Evolutionary conservation across 2,113 vertebrate species (phyloP).

Genomic region (Eulemur macaco): DNA sequence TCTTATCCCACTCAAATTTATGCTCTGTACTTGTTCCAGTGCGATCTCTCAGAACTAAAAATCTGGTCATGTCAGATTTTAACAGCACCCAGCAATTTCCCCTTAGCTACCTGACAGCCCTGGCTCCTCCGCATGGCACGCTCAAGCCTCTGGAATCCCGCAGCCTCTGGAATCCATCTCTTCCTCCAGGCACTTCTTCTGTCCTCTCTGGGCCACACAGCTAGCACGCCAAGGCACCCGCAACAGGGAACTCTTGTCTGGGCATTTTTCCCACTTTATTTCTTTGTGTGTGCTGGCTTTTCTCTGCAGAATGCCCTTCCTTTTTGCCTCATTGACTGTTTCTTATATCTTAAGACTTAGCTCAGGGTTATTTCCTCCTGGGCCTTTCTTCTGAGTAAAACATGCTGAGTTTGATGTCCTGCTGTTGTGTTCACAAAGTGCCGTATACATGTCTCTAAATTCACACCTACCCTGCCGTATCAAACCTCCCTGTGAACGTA

Average conservation of each 20-base stretch:
- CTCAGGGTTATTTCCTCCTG: background rate
- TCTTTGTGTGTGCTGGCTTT: background rate
- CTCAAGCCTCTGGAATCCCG: background rate
- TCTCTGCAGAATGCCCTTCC: background rate
- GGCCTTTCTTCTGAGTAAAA: background rate
- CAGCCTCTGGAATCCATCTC: background rate
- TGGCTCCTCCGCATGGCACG: fast-evolving
- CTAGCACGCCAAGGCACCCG: too few species aligned
- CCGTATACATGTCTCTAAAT: background rate
- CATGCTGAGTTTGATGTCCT: background rate
- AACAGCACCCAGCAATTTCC: background rate
- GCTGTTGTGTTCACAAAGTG: background rate
- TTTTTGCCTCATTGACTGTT: background rate
- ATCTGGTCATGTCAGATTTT: background rate
- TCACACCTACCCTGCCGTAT: background rate
- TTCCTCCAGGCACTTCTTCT: background rate
- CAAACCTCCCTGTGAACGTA: background rate
- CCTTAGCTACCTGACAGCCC: fast-evolving
- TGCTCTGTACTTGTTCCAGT: background rate
- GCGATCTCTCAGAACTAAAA: background rate
- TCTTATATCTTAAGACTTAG: background rate
- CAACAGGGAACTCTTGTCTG: background rate
- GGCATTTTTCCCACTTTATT: background rate
- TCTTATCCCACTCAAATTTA: background rate
- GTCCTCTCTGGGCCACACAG: background rate